These are phyloP conservation scores for Threskiornis aethiopicus DNA, from an alignment of 2,797 vertebrate species.

Conservation along the genomic window DNA sequence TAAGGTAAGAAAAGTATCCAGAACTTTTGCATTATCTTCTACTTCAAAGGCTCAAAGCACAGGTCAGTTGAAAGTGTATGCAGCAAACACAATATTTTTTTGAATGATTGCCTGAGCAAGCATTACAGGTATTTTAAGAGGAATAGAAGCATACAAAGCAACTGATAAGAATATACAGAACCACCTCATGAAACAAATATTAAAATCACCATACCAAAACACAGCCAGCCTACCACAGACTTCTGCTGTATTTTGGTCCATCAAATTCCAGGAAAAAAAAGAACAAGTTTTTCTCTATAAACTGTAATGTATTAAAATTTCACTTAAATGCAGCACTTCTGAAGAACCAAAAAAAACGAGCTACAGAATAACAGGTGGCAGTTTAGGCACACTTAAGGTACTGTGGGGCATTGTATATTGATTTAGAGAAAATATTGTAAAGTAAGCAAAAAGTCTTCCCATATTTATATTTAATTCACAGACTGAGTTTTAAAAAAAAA, in stretches of 20 bases:
- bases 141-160: neutral
- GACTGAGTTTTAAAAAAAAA: neutral
- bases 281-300: neutral
- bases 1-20: neutral
- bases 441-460: neutral
- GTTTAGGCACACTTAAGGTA: neutral
- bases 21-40: neutral
- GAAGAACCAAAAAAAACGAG: neutral
- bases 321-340: neutral
- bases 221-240: neutral
- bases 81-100: neutral
- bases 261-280: neutral
- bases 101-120: neutral
- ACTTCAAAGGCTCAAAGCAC: neutral
- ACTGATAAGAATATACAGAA: neutral
- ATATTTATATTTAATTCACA: neutral
- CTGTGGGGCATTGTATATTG: neutral
- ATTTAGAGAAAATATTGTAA: neutral
- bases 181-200: neutral
- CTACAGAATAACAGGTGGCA: neutral
- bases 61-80: neutral
- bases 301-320: neutral
- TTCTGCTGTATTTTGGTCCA: neutral
- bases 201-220: neutral
- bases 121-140: neutral